Conservation (phyloP, 2,797 vertebrate species). For the Benthosema pterotum region DNA sequence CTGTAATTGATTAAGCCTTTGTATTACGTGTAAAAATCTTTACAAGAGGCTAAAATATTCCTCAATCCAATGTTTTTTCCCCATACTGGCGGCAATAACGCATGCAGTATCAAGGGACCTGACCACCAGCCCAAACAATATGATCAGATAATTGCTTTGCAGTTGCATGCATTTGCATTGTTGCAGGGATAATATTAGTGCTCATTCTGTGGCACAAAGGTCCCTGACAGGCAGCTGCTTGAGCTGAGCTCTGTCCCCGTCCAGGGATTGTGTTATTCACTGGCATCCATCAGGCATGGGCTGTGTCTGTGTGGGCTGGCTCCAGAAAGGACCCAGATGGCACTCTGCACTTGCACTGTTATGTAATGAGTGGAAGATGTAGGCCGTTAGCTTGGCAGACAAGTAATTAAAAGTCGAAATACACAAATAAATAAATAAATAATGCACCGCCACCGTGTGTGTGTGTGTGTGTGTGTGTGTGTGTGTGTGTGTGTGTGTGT, state of each 20-base stretch:
- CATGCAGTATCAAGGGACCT: not conserved
- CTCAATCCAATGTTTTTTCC: constrained; percentile 10
- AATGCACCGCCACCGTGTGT: no score
- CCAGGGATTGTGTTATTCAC: constrained; percentile 14
- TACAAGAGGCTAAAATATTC: not conserved
- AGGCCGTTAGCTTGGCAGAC: not conserved
- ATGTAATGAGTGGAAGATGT: constrained; percentile 18
- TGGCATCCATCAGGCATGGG: constrained; percentile 7
- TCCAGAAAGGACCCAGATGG: constrained; percentile 11
- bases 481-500: not conserved
- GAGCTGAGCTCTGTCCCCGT: constrained; percentile 17
- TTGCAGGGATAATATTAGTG: not conserved
- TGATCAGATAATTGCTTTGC: no score
- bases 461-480: not conserved
- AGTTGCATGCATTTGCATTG: not conserved
- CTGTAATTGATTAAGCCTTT: not conserved
- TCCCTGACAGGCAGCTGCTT: constrained; percentile 20
- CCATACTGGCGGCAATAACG: not conserved
- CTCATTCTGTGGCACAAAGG: constrained; percentile 41
- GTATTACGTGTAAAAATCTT: not conserved
- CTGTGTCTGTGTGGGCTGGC: constrained; percentile 10
- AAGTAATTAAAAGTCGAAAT: no score
- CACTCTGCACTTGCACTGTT: constrained; percentile 2
- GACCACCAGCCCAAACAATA: not conserved
- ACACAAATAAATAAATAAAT: no score